phyloP scores from a whole-genome alignment of 2,113 vertebrate species.

The Grallaria varia region DNA sequence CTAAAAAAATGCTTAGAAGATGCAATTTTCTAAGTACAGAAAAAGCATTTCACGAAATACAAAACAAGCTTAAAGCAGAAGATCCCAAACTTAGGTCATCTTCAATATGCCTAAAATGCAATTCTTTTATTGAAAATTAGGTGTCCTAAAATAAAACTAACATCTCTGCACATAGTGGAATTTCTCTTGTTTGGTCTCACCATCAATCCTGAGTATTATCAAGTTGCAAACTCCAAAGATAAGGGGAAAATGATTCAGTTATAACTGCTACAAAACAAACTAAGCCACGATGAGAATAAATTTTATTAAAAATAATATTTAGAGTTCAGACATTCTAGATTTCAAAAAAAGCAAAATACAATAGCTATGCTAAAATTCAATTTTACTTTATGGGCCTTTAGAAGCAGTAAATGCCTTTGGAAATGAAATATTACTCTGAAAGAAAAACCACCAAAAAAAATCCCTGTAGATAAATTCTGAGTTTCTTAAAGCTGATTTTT shows the following conservation, averaged over 20 bases:
- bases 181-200: neutral
- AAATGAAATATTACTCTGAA: neutral
- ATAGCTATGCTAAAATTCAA: neutral
- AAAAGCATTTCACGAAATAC: neutral
- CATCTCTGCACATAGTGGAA: neutral
- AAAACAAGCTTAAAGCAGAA: neutral
- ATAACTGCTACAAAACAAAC: neutral
- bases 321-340: neutral
- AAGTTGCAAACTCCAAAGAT: neutral
- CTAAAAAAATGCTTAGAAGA: slow-evolving; percentile 8
- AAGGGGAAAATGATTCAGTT: neutral
- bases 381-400: neutral
- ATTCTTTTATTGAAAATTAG: neutral
- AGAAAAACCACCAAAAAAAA: neutral
- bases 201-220: neutral
- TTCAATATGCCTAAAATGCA: neutral
- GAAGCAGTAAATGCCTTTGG: neutral
- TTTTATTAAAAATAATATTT: neutral
- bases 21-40: slow-evolving; percentile 31
- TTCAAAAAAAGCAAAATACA: neutral
- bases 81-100: neutral
- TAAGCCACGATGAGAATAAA: neutral
- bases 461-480: neutral
- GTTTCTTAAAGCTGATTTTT: neutral
- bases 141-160: neutral